Conservation (phyloP, 2,113 vertebrate genomes). For the Amphilophus citrinellus region DNA sequence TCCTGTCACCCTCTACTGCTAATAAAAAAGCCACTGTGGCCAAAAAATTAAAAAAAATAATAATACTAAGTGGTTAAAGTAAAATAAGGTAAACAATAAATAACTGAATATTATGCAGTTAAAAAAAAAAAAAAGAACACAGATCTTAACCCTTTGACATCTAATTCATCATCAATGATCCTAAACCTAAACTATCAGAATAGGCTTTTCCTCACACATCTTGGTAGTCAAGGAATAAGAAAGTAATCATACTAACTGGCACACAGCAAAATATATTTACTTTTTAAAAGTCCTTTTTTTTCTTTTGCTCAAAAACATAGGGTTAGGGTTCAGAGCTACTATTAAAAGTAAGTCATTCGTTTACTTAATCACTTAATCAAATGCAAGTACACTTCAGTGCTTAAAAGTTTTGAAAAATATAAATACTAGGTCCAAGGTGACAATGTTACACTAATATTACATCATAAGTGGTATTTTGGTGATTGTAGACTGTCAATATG, state of each 20-base stretch:
- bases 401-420: neutral
- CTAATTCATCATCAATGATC: neutral
- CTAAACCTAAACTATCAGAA: neutral
- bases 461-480: neutral
- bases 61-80: neutral
- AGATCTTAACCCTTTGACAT: neutral
- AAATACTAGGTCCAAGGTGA: fast-evolving
- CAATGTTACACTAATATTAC: neutral
- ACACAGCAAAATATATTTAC: neutral
- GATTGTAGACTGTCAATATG: neutral
- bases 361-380: neutral
- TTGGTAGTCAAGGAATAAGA: neutral
- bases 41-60: too few species aligned
- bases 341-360: neutral
- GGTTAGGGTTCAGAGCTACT: fast-evolving
- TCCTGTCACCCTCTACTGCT: too few species aligned
- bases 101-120: neutral
- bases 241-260: neutral
- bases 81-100: neutral
- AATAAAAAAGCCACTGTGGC: too few species aligned
- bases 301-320: neutral
- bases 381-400: neutral
- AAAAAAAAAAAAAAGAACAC: neutral
- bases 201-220: neutral
- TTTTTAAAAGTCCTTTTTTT: neutral